Percentiles rank a stretch among this genome's conserved stretches.
Evolutionary conservation across 2,797 vertebrate species (phyloP).

Genomic region (Melanotaenia parkinsoni): DNA sequence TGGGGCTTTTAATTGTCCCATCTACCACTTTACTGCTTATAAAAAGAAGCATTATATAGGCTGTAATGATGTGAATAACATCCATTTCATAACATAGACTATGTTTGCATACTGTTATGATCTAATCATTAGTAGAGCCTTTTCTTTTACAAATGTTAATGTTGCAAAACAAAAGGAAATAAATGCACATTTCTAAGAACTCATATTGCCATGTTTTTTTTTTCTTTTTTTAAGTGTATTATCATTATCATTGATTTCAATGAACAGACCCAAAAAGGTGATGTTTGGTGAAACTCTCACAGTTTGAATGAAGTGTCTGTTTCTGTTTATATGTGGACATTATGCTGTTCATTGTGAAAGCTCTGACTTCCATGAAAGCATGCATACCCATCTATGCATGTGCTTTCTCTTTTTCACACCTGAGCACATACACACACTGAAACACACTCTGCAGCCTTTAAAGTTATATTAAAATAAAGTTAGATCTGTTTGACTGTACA

Average conservation of each 20-base stretch:
- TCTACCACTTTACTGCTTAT: slow-evolving; percentile 11
- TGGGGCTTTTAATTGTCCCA: slow-evolving; percentile 1
- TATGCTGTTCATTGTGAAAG: slow-evolving; percentile 50
- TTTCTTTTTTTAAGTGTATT: slow-evolving; percentile 31
- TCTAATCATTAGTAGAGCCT: slow-evolving; percentile 48
- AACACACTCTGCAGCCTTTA: slow-evolving; percentile 8
- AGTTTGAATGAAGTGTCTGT: slow-evolving; percentile 25
- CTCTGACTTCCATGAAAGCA: slow-evolving; percentile 40
- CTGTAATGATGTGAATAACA: slow-evolving; percentile 23
- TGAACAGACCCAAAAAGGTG: slow-evolving; percentile 6
- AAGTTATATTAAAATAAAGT: slow-evolving; percentile 12
- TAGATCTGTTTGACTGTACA: slow-evolving; percentile 20
- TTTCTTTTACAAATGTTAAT: slow-evolving; percentile 69
- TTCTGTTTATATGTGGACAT: slow-evolving; percentile 33
- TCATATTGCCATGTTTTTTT: slow-evolving; percentile 68
- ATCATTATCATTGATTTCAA: not conserved
- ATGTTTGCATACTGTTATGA: slow-evolving; percentile 46
- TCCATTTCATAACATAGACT: slow-evolving; percentile 37
- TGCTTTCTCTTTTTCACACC: slow-evolving; percentile 27
- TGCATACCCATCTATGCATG: slow-evolving; percentile 63
- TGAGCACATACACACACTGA: slow-evolving; percentile 8
- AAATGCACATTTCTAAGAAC: slow-evolving; percentile 80
- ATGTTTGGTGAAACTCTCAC: slow-evolving; percentile 36
- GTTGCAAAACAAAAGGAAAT: slow-evolving; percentile 68
- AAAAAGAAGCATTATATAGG: slow-evolving; percentile 19